phyloP scores from a whole-genome alignment of 2,888 invertebrate species.

The Ceraclea dissimilis region DNA sequence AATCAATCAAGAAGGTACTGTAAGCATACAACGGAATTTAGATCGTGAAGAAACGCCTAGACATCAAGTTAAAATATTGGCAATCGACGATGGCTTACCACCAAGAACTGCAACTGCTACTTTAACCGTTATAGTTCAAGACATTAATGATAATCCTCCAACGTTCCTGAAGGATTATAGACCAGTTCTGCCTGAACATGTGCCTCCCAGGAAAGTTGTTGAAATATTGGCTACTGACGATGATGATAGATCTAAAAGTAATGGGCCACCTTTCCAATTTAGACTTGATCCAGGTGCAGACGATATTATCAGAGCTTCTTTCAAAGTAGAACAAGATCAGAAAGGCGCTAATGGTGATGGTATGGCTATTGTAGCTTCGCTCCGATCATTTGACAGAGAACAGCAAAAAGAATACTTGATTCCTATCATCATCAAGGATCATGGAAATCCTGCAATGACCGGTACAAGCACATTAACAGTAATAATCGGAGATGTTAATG shows the following conservation, averaged over 20 bases:
- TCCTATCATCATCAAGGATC: constrained; percentile 95
- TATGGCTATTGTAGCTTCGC: constrained; percentile 93
- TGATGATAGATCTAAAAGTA: constrained; percentile 88
- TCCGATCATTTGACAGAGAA: constrained; percentile 90
- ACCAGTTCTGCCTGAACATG: constrained; percentile 88
- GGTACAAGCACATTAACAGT: constrained; percentile 94
- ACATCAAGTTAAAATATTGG: constrained; percentile 93
- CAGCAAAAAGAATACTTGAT: constrained; percentile 93
- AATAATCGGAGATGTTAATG: constrained; percentile 96
- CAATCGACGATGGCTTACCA: constrained; percentile 90
- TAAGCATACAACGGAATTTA: constrained; percentile 84
- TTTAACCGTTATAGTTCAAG: constrained; percentile 87
- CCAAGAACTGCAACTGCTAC: constrained; percentile 92
- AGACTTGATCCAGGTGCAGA: constrained; percentile 88
- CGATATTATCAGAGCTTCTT: constrained; percentile 87
- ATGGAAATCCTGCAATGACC: constrained; percentile 93
- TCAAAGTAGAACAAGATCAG: constrained; percentile 95
- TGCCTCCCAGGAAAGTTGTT: constrained; percentile 83
- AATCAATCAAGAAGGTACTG: constrained; percentile 91
- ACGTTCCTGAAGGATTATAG: constrained; percentile 88
- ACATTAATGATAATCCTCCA: constrained; percentile 92
- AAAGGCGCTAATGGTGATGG: constrained; percentile 97
- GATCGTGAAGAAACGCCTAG: constrained; percentile 93
- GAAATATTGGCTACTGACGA: constrained; percentile 91
- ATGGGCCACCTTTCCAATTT: constrained; percentile 95